Conservation (phyloP, 2,888 invertebrate genomes). For the Bombylius discolor region DNA sequence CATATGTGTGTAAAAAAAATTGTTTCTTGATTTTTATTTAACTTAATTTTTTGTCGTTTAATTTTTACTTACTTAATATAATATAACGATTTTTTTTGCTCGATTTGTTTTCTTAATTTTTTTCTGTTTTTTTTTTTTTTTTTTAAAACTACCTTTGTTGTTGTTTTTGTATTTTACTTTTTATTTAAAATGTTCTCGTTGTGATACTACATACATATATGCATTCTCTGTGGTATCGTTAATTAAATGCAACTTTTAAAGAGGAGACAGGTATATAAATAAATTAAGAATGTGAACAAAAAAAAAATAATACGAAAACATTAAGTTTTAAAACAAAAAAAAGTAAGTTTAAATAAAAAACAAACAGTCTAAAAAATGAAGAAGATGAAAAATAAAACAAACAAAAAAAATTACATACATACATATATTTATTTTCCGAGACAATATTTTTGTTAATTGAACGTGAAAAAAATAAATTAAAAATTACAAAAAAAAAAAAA, state of each 20-base stretch:
- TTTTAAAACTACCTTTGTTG: not conserved
- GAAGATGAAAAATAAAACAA: not conserved
- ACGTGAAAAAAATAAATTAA: not conserved
- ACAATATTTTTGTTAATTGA: not conserved
- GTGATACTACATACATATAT: not conserved
- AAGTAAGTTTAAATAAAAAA: not conserved
- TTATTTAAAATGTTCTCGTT: not conserved
- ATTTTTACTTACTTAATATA: not conserved
- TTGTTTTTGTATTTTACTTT: not conserved
- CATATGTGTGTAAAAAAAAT: no score
- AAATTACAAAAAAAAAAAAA: not conserved
- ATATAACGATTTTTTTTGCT: not conserved
- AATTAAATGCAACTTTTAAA: slow-evolving; percentile 7
- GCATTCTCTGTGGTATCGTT: not conserved
- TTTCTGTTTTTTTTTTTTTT: not conserved
- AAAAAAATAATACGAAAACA: not conserved
- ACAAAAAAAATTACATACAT: not conserved
- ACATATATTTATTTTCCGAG: not conserved
- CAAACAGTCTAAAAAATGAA: not conserved
- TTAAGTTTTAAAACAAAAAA: not conserved
- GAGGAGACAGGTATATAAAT: slow-evolving; percentile 1
- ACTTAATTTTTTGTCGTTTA: not conserved
- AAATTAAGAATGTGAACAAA: slow-evolving; percentile 6
- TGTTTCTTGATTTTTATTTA: no score
- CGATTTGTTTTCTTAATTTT: no score